These are phyloP conservation scores for Papilio gigon DNA, from an alignment of 2,888 invertebrate species.

Conservation along the genomic window DNA sequence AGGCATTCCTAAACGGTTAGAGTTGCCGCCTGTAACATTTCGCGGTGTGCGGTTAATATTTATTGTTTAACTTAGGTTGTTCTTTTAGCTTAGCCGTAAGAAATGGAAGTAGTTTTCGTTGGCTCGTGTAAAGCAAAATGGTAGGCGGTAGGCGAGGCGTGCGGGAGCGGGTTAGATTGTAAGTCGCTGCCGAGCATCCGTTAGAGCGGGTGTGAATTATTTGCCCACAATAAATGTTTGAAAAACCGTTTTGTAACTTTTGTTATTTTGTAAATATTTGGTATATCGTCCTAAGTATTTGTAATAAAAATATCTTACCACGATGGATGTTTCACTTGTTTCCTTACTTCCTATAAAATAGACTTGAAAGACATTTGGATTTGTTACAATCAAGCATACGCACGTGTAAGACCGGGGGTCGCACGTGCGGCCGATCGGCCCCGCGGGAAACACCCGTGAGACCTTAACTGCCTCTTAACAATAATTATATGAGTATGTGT, in stretches of 20 bases:
- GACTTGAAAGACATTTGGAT: too few species aligned
- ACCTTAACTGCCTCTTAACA: too few species aligned
- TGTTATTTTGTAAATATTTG: conserved; percentile 70
- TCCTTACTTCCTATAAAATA: background rate
- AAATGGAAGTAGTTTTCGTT: conserved; percentile 46
- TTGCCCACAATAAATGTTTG: conserved; percentile 40
- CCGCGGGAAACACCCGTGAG: too few species aligned
- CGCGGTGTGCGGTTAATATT: conserved; percentile 66
- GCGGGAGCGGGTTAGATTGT: conserved; percentile 1
- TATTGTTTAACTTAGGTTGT: conserved; percentile 63
- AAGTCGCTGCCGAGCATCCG: background rate
- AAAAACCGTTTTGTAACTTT: conserved; percentile 60
- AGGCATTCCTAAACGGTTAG: conserved; percentile 58
- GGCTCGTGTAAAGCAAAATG: conserved; percentile 15
- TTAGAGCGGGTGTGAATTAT: conserved; percentile 41
- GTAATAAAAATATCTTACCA: conserved; percentile 74
- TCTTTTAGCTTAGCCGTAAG: conserved; percentile 51
- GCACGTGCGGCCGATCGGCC: too few species aligned
- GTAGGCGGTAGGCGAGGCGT: conserved; percentile 7
- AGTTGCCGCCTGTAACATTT: conserved; percentile 54
- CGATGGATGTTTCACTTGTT: conserved; percentile 58
- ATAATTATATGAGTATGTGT: too few species aligned
- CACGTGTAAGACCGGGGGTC: too few species aligned
- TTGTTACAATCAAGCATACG: too few species aligned
- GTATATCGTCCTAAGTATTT: conserved; percentile 69